Conservation (phyloP, 2,797 vertebrate genomes). For the Poeciliopsis presidionis region DNA sequence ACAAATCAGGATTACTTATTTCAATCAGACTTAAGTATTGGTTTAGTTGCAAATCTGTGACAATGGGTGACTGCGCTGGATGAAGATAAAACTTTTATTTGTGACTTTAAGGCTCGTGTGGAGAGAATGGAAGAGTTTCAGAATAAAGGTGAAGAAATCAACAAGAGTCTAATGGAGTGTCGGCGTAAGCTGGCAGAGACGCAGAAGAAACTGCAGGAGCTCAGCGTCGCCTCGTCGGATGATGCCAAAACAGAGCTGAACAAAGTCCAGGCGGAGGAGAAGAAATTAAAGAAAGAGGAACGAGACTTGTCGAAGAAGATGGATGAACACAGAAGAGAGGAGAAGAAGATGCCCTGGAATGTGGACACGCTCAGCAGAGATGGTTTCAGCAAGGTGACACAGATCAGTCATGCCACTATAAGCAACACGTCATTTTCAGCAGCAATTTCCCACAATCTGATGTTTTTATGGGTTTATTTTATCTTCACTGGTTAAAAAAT, state of each 20-base stretch:
- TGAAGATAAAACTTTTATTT: background rate
- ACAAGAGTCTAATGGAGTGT: conserved; percentile 80
- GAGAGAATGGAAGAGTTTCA: conserved; percentile 93
- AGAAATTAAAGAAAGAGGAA: conserved; percentile 88
- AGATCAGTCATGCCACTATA: background rate
- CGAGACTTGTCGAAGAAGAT: conserved; percentile 84
- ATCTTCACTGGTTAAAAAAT: background rate
- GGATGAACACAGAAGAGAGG: conserved; percentile 84
- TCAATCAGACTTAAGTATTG: background rate
- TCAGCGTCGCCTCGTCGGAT: conserved; percentile 59
- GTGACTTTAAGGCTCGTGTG: conserved; percentile 84
- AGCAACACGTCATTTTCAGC: background rate
- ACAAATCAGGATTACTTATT: no score
- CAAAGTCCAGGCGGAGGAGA: conserved; percentile 84
- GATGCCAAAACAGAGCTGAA: conserved; percentile 77
- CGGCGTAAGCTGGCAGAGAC: conserved; percentile 83
- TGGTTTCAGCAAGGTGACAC: conserved; percentile 92
- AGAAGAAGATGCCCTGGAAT: conserved; percentile 96
- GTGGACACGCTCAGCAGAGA: conserved; percentile 95
- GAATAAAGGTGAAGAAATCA: conserved; percentile 87
- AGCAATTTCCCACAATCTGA: background rate
- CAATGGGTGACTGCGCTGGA: background rate
- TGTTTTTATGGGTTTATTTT: background rate
- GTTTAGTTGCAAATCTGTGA: background rate
- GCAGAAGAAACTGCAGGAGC: conserved; percentile 84